A percentile compares a stretch with the other conserved stretches of the same genome.
phyloP scores from a whole-genome alignment of 2,888 invertebrate species.

The Nomada flava region DNA sequence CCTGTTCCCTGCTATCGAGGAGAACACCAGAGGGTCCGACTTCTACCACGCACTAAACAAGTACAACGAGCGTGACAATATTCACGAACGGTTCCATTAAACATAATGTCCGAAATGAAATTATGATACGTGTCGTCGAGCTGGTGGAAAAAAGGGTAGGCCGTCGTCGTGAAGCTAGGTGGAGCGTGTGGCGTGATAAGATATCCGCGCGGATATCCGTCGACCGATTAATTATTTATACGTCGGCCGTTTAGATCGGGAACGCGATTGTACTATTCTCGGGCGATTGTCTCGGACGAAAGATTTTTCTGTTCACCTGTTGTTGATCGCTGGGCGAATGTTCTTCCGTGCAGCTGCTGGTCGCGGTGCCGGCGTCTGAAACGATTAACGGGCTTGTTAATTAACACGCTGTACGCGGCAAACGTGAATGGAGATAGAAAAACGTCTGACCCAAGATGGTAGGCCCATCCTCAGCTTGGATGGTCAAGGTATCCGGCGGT shows the following conservation, averaged over 20 bases:
- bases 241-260: neutral
- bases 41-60: slow-evolving; percentile 81
- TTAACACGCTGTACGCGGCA: too few relatives aligned
- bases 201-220: slow-evolving; percentile 24
- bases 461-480: slow-evolving; percentile 85
- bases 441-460: slow-evolving; percentile 75
- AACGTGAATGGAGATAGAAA: neutral
- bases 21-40: slow-evolving; percentile 78
- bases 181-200: slow-evolving; percentile 23
- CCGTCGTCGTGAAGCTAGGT: too few relatives aligned
- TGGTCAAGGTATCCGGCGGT: slow-evolving; percentile 81
- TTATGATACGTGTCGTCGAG: too few relatives aligned
- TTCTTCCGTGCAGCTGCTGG: slow-evolving; percentile 78
- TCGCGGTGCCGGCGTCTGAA: slow-evolving; percentile 75
- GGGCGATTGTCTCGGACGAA: too few relatives aligned
- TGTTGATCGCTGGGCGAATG: slow-evolving; percentile 74
- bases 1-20: slow-evolving; percentile 77
- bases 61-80: neutral
- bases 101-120: neutral
- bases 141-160: too few relatives aligned
- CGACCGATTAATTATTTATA: slow-evolving; percentile 14
- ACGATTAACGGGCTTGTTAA: neutral
- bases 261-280: neutral
- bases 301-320: slow-evolving; percentile 62
- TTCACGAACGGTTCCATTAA: neutral